Conservation (phyloP, 1,140 invertebrate genomes). For the Drosophila nasuta region DNA sequence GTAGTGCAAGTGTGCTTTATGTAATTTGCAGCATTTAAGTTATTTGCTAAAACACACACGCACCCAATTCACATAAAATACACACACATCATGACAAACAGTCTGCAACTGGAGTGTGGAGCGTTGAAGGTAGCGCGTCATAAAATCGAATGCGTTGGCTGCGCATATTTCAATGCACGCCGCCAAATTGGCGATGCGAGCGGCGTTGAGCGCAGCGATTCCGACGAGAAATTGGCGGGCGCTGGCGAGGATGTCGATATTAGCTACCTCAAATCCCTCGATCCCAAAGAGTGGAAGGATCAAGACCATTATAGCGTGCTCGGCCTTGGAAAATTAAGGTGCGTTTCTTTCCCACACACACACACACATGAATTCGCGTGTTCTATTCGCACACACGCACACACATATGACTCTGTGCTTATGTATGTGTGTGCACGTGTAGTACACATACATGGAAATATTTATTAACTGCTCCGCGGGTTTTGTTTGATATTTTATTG, state of each 20-base stretch:
- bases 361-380: no score
- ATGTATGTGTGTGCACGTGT: conserved; percentile 15
- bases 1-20: conserved; percentile 47
- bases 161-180: conserved; percentile 71
- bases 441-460: neutral
- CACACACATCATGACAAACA: conserved; percentile 51
- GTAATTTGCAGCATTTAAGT: conserved; percentile 36
- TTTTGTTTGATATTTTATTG: neutral
- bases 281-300: conserved; percentile 98
- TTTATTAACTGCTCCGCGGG: conserved; percentile 10
- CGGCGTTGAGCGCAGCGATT: conserved; percentile 72
- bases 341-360: conserved; percentile 6
- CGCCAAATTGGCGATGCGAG: conserved; percentile 63
- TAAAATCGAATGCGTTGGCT: conserved; percentile 85
- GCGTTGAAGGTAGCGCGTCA: conserved; percentile 86
- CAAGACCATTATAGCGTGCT: conserved; percentile 98
- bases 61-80: conserved; percentile 1
- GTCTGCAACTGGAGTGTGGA: conserved; percentile 53
- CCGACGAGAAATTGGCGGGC: conserved; percentile 70
- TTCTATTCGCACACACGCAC: no score
- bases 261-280: conserved; percentile 93
- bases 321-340: conserved; percentile 92
- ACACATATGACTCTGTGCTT: neutral
- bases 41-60: conserved; percentile 15
- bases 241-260: conserved; percentile 91